Conservation (phyloP, 2,888 invertebrate genomes). For the Trileptium ribeirensis region DNA sequence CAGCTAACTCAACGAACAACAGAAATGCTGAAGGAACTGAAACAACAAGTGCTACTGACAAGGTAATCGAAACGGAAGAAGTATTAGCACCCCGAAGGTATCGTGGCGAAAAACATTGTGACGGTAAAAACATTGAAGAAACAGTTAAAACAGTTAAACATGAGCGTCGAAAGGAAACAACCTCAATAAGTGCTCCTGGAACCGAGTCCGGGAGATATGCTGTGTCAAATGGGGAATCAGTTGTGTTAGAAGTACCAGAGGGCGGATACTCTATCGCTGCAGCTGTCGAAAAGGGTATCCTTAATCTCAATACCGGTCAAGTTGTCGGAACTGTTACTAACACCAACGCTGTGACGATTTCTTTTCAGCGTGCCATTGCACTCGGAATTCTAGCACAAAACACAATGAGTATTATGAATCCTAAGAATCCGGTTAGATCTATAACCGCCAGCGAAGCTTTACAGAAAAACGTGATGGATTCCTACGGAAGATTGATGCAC, state of each 20-base stretch:
- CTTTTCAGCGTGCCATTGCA: conserved; percentile 67
- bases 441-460: conserved; percentile 66
- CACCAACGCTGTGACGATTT: conserved; percentile 72
- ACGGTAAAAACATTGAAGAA: conserved; percentile 12
- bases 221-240: conserved; percentile 38
- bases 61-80: conserved; percentile 49
- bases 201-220: conserved; percentile 7
- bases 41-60: conserved; percentile 39
- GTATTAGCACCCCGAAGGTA: conserved; percentile 47
- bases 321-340: conserved; percentile 75
- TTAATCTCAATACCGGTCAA: conserved; percentile 71
- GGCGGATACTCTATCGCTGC: conserved; percentile 73
- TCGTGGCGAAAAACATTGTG: not conserved
- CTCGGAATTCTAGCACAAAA: conserved; percentile 71
- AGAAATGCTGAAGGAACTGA: conserved; percentile 13
- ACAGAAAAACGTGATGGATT: conserved; percentile 67
- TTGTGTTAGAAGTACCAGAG: conserved; percentile 63
- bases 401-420: conserved; percentile 71
- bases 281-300: conserved; percentile 69
- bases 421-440: conserved; percentile 57
- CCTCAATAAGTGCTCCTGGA: conserved; percentile 16
- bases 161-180: conserved; percentile 12
- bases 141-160: conserved; percentile 19
- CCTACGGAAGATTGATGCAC: conserved; percentile 65
- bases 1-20: too few species aligned